Percentiles rank a stretch among this genome's conserved stretches.
These are phyloP conservation scores for Magallana angulata DNA, from an alignment of 1,140 invertebrate genomes.

Conservation along the genomic window DNA sequence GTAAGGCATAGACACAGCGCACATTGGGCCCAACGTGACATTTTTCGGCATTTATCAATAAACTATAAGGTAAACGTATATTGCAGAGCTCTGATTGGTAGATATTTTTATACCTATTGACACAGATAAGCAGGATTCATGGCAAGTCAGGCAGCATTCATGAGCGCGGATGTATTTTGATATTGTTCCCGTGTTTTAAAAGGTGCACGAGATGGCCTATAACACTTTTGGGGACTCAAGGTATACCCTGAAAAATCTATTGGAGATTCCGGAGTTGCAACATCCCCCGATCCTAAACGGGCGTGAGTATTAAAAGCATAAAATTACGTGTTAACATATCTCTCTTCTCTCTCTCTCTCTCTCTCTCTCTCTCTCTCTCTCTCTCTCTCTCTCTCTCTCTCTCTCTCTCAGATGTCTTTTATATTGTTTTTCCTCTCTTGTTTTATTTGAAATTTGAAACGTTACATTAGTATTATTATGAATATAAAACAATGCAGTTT, in stretches of 20 bases:
- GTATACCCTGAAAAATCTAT: slow-evolving; percentile 9
- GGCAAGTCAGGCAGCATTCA: slow-evolving; percentile 3
- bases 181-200: background rate
- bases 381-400: no score
- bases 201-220: slow-evolving; percentile 26
- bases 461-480: no score
- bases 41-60: background rate
- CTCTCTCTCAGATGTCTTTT: no score
- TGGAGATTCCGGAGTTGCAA: slow-evolving; percentile 7
- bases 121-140: slow-evolving; percentile 20
- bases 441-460: no score
- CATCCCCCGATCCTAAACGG: background rate
- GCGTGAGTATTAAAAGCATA: background rate
- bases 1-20: background rate
- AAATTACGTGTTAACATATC: no score
- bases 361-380: no score
- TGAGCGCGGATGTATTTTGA: background rate
- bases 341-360: no score
- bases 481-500: no score
- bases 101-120: slow-evolving; percentile 27
- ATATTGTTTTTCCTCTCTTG: no score
- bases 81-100: slow-evolving; percentile 17
- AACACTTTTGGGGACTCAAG: background rate
- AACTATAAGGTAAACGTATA: background rate
- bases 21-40: slow-evolving; percentile 29